Conservation (phyloP, 1,140 invertebrate genomes). For the Solen grandis region DNA sequence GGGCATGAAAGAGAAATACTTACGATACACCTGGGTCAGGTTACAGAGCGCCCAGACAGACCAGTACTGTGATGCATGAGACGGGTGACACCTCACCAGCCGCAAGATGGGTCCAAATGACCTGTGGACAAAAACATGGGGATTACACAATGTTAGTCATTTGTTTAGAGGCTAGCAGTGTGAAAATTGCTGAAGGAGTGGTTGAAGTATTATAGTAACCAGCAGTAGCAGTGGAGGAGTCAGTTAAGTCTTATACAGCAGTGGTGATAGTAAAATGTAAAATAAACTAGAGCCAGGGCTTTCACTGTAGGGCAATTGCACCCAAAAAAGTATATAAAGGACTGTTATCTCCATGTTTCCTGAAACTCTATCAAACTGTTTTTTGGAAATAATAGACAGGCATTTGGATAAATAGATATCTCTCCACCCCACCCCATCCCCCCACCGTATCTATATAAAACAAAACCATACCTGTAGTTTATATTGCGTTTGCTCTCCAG, state of each 20-base stretch:
- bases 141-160: background rate
- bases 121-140: slow-evolving; percentile 71
- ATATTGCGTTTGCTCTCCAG: slow-evolving; percentile 94
- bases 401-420: too few species aligned
- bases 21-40: slow-evolving; percentile 94
- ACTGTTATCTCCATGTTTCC: too few species aligned
- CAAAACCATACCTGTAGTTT: slow-evolving; percentile 92
- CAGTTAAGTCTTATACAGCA: background rate
- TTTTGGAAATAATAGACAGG: too few species aligned
- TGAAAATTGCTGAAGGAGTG: too few species aligned
- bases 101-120: slow-evolving; percentile 95
- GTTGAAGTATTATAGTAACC: background rate
- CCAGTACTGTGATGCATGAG: slow-evolving; percentile 96
- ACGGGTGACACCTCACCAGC: slow-evolving; percentile 90
- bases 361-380: too few species aligned
- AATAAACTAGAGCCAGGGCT: background rate
- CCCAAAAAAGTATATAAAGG: too few species aligned
- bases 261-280: background rate
- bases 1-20: slow-evolving; percentile 81
- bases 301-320: background rate
- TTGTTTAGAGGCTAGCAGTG: too few species aligned
- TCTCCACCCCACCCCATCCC: too few species aligned
- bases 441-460: too few species aligned
- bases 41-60: slow-evolving; percentile 99
- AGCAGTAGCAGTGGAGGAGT: background rate